Conservation (phyloP, 2,113 vertebrate species). For the Laticauda laticaudata region DNA sequence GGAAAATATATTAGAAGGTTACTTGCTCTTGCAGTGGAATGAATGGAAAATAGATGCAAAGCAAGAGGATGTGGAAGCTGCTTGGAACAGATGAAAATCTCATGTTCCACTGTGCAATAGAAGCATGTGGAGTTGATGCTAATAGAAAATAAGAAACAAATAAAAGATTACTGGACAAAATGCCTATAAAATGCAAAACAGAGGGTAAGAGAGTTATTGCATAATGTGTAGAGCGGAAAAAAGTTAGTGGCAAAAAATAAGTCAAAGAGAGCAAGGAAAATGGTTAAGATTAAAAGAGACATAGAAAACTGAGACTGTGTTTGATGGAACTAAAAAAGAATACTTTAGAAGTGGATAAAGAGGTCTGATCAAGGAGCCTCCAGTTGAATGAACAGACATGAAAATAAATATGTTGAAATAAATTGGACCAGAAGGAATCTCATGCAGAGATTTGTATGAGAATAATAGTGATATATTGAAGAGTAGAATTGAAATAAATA, state of each 20-base stretch:
- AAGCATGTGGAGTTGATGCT: not conserved
- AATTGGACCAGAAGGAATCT: not conserved
- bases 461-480: not conserved
- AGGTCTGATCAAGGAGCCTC: not conserved
- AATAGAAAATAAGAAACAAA: not conserved
- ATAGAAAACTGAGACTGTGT: not conserved
- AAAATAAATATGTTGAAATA: not conserved
- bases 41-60: not conserved
- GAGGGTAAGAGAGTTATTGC: not conserved
- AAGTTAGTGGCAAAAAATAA: not conserved
- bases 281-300: not conserved
- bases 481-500: not conserved
- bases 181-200: not conserved
- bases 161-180: not conserved
- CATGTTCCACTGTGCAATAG: not conserved
- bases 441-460: not conserved
- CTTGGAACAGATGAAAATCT: not conserved
- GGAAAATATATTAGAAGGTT: not conserved
- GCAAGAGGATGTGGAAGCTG: not conserved
- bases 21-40: not conserved
- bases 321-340: not conserved
- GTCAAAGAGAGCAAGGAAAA: not conserved
- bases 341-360: not conserved
- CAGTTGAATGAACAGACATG: not conserved
- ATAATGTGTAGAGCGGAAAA: not conserved